Conservation (phyloP, 2,797 vertebrate genomes). For the Clarias fuscus region DNA sequence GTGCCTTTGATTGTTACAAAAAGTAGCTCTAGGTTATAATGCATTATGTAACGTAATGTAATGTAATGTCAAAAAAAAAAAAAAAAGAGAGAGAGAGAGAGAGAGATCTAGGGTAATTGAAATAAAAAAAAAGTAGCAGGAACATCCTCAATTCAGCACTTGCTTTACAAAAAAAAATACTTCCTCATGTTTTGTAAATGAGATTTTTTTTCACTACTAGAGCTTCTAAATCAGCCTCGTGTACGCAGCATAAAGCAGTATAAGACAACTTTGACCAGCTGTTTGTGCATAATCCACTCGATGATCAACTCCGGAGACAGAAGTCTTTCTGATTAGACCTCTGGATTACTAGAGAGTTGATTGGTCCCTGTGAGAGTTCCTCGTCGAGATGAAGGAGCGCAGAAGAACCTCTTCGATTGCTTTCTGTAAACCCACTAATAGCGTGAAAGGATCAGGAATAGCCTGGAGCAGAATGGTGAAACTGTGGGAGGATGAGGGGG, state of each 20-base stretch:
- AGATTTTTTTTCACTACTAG: background rate
- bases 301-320: slow-evolving; percentile 40
- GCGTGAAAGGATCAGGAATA: slow-evolving; percentile 57
- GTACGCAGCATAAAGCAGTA: background rate
- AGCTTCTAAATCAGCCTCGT: background rate
- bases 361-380: slow-evolving; percentile 69
- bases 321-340: slow-evolving; percentile 44
- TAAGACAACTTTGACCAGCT: slow-evolving; percentile 21
- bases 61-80: background rate
- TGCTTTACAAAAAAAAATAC: too few species aligned
- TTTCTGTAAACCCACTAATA: slow-evolving; percentile 64
- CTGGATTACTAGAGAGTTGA: slow-evolving; percentile 44
- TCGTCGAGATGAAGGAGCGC: slow-evolving; percentile 54
- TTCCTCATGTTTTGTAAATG: background rate
- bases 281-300: slow-evolving; percentile 37
- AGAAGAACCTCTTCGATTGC: slow-evolving; percentile 49
- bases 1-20: too few species aligned
- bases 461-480: slow-evolving; percentile 45
- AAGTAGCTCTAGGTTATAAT: background rate
- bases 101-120: background rate
- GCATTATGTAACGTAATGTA: background rate
- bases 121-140: too few species aligned
- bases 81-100: too few species aligned
- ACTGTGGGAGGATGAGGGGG: slow-evolving; percentile 45
- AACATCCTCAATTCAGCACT: background rate